Conservation (phyloP, 1,140 invertebrate genomes). For the Drosophila orosa region DNA sequence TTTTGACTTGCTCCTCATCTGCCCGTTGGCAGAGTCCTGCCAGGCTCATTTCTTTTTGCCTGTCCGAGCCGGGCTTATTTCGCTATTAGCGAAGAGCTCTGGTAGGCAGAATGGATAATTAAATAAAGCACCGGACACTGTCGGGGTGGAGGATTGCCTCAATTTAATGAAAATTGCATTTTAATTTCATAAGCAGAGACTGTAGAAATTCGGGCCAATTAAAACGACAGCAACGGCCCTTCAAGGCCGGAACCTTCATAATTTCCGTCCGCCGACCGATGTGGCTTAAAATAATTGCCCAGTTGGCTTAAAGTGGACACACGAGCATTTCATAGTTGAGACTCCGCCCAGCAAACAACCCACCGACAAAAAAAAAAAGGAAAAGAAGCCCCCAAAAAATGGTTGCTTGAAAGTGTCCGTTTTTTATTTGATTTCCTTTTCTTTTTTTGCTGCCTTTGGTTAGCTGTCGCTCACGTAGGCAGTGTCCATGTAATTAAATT, state of each 20-base stretch:
- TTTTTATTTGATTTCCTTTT: constrained; percentile 55
- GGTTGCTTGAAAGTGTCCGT: constrained; percentile 58
- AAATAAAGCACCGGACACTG: constrained; percentile 47
- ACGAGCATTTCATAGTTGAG: constrained; percentile 56
- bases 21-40: constrained; percentile 19
- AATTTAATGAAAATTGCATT: constrained; percentile 75
- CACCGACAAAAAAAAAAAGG: constrained; percentile 22
- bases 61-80: constrained; percentile 41
- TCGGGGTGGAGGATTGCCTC: constrained; percentile 4
- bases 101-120: constrained; percentile 66
- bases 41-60: constrained; percentile 38
- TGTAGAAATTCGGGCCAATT: constrained; percentile 14
- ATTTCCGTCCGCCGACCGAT: constrained; percentile 55
- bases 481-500: constrained; percentile 84
- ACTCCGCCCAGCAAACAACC: constrained; percentile 4
- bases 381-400: constrained; percentile 39
- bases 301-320: constrained; percentile 67
- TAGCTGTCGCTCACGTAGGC: constrained; percentile 83
- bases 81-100: constrained; percentile 58
- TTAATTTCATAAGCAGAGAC: constrained; percentile 75
- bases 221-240: constrained; percentile 26
- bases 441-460: constrained; percentile 54
- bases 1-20: constrained; percentile 64
- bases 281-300: constrained; percentile 74
- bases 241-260: constrained; percentile 68